phyloP scores from a whole-genome alignment of 2,113 vertebrate genomes.

The Corapipo altera region DNA sequence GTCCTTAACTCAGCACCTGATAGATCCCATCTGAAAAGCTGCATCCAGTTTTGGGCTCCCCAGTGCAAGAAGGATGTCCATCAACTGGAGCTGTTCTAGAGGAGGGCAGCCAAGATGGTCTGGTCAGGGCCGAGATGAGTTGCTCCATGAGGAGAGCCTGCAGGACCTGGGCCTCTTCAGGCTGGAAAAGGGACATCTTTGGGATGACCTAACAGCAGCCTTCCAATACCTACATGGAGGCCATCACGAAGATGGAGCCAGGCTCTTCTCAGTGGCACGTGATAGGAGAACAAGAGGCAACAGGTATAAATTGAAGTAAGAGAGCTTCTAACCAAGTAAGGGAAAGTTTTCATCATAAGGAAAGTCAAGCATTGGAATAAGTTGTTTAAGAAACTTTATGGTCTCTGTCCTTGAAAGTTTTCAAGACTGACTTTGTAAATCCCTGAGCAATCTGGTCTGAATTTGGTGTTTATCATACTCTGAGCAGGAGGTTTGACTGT shows the following conservation, averaged over 20 bases:
- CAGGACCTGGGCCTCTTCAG: not conserved
- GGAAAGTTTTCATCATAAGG: not conserved
- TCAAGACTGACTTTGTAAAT: not conserved
- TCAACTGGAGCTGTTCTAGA: not conserved
- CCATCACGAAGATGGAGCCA: not conserved
- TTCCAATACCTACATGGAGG: not conserved
- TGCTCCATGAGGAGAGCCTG: not conserved
- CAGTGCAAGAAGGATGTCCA: not conserved
- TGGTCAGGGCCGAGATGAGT: not conserved
- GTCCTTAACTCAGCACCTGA: not conserved
- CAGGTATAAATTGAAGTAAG: not conserved
- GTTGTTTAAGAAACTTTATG: not conserved
- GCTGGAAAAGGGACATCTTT: not conserved
- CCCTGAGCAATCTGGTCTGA: not conserved
- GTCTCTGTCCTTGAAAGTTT: not conserved
- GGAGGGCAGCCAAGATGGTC: not conserved
- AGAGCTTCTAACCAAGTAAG: not conserved
- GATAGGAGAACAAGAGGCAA: not conserved
- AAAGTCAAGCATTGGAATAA: not conserved
- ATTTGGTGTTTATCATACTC: not conserved
- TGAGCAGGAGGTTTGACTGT: not conserved
- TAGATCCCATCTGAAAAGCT: not conserved
- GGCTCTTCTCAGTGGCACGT: not conserved
- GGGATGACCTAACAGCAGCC: not conserved
- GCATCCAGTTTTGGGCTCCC: not conserved